Evolutionary conservation across 2,888 invertebrate genomes (phyloP).

Genomic region (Anthrax anthrax): DNA sequence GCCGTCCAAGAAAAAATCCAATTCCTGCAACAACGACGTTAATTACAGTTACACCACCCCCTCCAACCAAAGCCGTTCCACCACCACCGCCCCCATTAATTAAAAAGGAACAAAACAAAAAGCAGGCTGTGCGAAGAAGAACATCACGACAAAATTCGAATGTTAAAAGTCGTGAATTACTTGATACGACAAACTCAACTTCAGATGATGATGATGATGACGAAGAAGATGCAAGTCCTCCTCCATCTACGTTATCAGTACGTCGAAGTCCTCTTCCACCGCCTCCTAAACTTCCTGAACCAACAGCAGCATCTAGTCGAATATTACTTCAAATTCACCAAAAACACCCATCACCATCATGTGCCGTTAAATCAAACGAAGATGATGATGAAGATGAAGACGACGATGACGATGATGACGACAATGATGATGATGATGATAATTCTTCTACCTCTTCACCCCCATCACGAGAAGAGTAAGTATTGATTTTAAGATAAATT

Average conservation of each 20-base stretch:
- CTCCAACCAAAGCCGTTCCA: conserved; percentile 20
- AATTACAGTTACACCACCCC: conserved; percentile 4
- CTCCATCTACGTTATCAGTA: not conserved
- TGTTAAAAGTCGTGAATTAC: conserved; percentile 19
- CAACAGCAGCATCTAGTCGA: not conserved
- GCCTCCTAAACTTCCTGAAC: conserved; percentile 19
- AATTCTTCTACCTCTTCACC: conserved; percentile 17
- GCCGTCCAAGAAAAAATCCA: conserved; percentile 26
- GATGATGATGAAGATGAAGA: conserved; percentile 10
- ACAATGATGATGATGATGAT: conserved; percentile 13
- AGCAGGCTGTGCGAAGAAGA: conserved; percentile 16
- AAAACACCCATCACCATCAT: conserved; percentile 1
- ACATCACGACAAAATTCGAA: conserved; percentile 20
- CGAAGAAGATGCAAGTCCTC: conserved; percentile 22
- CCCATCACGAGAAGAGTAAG: conserved; percentile 16
- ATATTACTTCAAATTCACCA: conserved; percentile 6
- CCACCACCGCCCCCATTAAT: not conserved
- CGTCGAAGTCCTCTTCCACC: conserved; percentile 19
- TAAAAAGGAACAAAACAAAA: conserved; percentile 7
- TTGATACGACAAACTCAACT: conserved; percentile 16
- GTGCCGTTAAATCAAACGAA: conserved; percentile 15
- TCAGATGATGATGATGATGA: conserved; percentile 13
- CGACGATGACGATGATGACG: conserved; percentile 7
- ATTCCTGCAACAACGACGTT: conserved; percentile 11
- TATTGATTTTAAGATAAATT: not conserved